These are phyloP conservation scores for Rhagoletis pomonella DNA, from an alignment of 1,140 invertebrate genomes.

Conservation along the genomic window DNA sequence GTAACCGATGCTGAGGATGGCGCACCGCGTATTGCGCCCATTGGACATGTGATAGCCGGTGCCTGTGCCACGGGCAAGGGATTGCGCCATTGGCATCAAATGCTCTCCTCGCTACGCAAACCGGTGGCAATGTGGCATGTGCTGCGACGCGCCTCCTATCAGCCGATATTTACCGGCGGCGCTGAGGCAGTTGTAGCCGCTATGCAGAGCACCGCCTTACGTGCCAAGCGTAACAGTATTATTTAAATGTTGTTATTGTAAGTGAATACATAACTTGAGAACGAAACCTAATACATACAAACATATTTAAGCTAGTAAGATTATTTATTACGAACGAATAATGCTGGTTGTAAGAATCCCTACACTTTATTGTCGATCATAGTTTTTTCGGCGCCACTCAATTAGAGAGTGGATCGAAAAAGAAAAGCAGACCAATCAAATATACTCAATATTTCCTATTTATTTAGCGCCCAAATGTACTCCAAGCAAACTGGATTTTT, in stretches of 20 bases:
- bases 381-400: background rate
- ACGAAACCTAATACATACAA: background rate
- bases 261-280: no score
- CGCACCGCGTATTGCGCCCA: constrained; percentile 73
- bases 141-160: constrained; percentile 75
- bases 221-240: constrained; percentile 71
- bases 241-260: constrained; percentile 56
- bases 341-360: background rate
- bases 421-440: background rate
- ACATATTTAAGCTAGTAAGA: background rate
- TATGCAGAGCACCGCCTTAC: constrained; percentile 66
- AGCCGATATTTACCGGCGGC: constrained; percentile 68
- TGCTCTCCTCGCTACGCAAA: constrained; percentile 86
- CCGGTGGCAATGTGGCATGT: constrained; percentile 91
- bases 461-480: background rate
- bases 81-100: constrained; percentile 88
- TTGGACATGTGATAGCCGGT: constrained; percentile 85
- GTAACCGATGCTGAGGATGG: constrained; percentile 76
- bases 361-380: background rate
- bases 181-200: constrained; percentile 69
- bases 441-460: background rate
- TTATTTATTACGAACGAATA: background rate
- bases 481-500: constrained; percentile 3
- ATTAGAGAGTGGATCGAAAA: background rate
- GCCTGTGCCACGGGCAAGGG: constrained; percentile 81